Percentiles rank a stretch among this genome's conserved stretches.
Conservation (phyloP, 2,797 vertebrate species). For the Chrysocyon brachyurus region DNA sequence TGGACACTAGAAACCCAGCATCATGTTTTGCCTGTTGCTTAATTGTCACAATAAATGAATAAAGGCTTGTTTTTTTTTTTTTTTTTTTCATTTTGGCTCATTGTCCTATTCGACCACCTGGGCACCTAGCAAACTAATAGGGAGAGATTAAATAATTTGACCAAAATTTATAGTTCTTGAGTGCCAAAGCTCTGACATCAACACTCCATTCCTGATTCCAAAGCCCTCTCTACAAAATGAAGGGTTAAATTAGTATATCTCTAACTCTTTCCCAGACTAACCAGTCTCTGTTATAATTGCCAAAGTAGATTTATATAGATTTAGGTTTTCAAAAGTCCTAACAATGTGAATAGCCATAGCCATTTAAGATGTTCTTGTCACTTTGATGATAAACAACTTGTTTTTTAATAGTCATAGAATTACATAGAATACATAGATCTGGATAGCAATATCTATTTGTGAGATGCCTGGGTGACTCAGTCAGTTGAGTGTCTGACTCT, state of each 20-base stretch:
- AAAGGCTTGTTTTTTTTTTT: not conserved
- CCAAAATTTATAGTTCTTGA: not conserved
- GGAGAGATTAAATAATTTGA: not conserved
- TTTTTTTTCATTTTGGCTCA: not conserved
- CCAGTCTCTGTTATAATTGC: not conserved
- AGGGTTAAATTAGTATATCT: not conserved
- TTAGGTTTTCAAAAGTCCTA: not conserved
- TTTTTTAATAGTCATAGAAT: not conserved
- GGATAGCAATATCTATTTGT: not conserved
- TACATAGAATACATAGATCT: not conserved
- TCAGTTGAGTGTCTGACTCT: not conserved
- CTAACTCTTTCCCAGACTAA: not conserved
- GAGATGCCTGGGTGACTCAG: not conserved
- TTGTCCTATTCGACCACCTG: not conserved
- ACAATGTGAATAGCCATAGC: not conserved
- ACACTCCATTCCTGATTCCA: not conserved
- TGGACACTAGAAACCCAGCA: not conserved
- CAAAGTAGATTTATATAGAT: not conserved
- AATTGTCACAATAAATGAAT: not conserved
- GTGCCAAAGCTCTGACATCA: not conserved
- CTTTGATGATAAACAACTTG: not conserved
- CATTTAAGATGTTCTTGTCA: not conserved
- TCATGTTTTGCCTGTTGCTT: not conserved
- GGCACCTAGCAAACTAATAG: not conserved
- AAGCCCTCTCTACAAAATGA: not conserved